Percentiles rank a stretch among this genome's conserved stretches.
These are phyloP conservation scores for Clepsis dumicolana DNA, from an alignment of 2,888 invertebrate species.

Conservation along the genomic window DNA sequence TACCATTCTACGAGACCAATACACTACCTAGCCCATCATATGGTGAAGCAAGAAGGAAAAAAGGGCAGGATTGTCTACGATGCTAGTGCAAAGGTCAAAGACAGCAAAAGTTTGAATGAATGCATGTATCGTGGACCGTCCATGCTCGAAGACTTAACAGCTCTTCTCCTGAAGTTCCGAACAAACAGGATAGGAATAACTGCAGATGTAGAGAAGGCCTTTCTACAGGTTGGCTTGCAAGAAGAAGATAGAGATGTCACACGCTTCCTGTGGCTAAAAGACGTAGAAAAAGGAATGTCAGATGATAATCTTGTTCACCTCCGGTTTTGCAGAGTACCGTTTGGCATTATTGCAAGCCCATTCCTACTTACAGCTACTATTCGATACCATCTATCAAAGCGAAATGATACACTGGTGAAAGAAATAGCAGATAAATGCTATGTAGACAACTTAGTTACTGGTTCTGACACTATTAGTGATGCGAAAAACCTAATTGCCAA, in stretches of 20 bases:
- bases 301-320: conserved; percentile 10
- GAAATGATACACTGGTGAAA: conserved; percentile 2
- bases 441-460: conserved; percentile 40
- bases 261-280: neutral
- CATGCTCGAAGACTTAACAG: conserved; percentile 50
- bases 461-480: neutral
- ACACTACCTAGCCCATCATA: conserved; percentile 1
- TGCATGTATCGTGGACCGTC: conserved; percentile 48
- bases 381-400: conserved; percentile 31
- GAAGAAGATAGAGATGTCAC: neutral
- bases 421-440: conserved; percentile 39
- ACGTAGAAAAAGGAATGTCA: neutral
- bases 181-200: conserved; percentile 42
- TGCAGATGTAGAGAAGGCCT: neutral
- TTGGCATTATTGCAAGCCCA: conserved; percentile 46
- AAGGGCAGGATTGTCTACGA: conserved; percentile 6
- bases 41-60: conserved; percentile 2
- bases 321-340: conserved; percentile 43
- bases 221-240: neutral
- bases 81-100: conserved; percentile 37
- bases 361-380: conserved; percentile 47
- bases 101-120: too few species aligned
- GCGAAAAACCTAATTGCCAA: too few species aligned
- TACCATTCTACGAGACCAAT: neutral
- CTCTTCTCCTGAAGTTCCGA: conserved; percentile 48